Percentiles rank a stretch among this genome's conserved stretches.
Evolutionary conservation across 2,888 invertebrate genomes (phyloP).

Genomic region (Cephus sareptanus): DNA sequence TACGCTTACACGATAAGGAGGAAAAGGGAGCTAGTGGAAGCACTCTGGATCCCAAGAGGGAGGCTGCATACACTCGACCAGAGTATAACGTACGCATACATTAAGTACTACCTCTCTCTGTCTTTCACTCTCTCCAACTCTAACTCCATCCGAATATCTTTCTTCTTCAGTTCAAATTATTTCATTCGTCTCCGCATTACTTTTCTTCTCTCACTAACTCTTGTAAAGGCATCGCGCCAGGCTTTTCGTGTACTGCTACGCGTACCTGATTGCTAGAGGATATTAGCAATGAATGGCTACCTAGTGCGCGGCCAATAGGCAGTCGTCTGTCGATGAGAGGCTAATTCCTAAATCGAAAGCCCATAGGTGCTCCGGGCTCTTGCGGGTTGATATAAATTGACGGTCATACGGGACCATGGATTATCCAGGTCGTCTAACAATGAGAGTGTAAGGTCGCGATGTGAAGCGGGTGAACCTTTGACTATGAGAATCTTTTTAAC

Average conservation of each 20-base stretch:
- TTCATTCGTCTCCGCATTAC: neutral
- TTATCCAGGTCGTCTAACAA: neutral
- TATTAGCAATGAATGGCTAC: conserved; percentile 28
- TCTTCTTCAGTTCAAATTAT: neutral
- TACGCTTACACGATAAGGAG: no score
- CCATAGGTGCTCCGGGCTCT: conserved; percentile 17
- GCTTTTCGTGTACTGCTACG: neutral
- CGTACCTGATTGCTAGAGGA: conserved; percentile 8
- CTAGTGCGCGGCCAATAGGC: conserved; percentile 22
- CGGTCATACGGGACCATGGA: neutral
- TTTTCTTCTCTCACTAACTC: neutral
- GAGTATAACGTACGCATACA: no score
- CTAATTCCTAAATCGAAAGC: conserved; percentile 25
- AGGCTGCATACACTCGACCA: no score
- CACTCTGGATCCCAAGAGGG: no score
- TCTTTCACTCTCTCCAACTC: no score
- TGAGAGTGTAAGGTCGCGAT: neutral
- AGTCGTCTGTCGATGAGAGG: conserved; percentile 26
- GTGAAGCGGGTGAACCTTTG: no score
- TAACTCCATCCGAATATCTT: neutral
- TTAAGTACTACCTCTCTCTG: no score
- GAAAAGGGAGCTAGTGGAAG: no score
- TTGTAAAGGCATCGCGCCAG: neutral
- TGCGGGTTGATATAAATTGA: conserved; percentile 1
- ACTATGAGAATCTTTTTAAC: no score